These are phyloP conservation scores for Xestobium rufovillosum DNA, from an alignment of 2,888 invertebrate species.

Conservation along the genomic window DNA sequence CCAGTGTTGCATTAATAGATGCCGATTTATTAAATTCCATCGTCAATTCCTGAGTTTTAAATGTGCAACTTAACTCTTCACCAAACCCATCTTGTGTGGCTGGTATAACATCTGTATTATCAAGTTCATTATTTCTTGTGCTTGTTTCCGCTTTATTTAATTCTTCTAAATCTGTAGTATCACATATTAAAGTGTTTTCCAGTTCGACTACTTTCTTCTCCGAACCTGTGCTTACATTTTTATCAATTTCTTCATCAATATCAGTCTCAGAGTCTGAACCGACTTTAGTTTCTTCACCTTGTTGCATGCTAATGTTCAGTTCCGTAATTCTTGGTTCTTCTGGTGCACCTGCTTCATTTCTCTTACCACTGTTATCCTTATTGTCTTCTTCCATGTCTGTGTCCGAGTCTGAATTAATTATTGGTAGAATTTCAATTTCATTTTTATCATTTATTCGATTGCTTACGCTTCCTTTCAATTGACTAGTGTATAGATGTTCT, in stretches of 20 bases:
- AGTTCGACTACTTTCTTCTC: background rate
- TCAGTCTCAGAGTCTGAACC: conserved; percentile 3
- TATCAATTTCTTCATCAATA: conserved; percentile 5
- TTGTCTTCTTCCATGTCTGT: conserved; percentile 24
- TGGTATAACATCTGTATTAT: conserved; percentile 29
- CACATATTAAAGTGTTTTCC: background rate
- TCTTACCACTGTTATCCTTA: conserved; percentile 11
- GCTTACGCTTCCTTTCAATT: conserved; percentile 18
- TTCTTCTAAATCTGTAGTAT: conserved; percentile 2
- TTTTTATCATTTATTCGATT: conserved; percentile 10
- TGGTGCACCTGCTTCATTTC: conserved; percentile 15
- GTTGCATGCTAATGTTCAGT: too few species aligned
- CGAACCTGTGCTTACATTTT: background rate
- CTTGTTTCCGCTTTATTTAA: conserved; percentile 9
- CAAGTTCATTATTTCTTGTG: conserved; percentile 11
- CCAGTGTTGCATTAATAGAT: conserved; percentile 14
- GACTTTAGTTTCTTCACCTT: conserved; percentile 13
- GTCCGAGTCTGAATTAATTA: conserved; percentile 23
- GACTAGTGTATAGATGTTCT: conserved; percentile 20
- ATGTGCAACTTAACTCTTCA: too few species aligned
- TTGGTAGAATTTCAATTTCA: conserved; percentile 11
- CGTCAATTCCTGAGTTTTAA: background rate
- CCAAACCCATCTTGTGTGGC: too few species aligned
- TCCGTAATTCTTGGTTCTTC: too few species aligned
- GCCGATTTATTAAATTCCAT: too few species aligned